Percentiles rank a stretch among this genome's conserved stretches.
Evolutionary conservation across 2,888 invertebrate genomes (phyloP).

Genomic region (Parnassius glacialis): DNA sequence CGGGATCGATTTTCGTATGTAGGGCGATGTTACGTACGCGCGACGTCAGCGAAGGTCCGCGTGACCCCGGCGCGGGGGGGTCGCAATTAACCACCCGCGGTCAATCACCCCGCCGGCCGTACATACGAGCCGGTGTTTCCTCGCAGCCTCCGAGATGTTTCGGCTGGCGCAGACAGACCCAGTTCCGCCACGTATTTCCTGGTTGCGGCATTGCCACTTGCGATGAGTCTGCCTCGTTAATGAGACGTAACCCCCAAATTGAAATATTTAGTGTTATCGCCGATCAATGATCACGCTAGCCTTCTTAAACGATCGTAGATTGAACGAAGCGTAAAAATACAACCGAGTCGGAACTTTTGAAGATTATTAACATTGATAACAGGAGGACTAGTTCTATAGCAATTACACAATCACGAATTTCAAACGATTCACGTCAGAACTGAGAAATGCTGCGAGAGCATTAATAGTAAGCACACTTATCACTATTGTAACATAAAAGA

Average conservation of each 20-base stretch:
- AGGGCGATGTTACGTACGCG: conserved; percentile 53
- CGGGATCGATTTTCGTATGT: conserved; percentile 69
- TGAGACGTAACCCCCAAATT: neutral
- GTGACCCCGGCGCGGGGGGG: conserved; percentile 46
- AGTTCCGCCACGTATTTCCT: neutral
- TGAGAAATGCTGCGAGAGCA: no score
- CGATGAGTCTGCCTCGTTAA: neutral
- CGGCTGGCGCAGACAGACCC: conserved; percentile 6
- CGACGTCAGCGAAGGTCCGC: conserved; percentile 63
- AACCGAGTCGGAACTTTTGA: neutral
- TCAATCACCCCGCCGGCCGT: conserved; percentile 57
- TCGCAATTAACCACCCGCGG: conserved; percentile 70
- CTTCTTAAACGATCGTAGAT: neutral
- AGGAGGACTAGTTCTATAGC: neutral
- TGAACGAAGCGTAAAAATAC: neutral
- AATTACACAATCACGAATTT: neutral
- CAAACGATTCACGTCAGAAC: neutral
- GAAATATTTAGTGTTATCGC: neutral
- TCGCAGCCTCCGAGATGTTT: conserved; percentile 32
- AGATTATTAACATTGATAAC: neutral
- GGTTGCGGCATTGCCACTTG: neutral
- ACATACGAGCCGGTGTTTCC: conserved; percentile 28
- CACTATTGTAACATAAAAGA: neutral
- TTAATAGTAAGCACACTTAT: no score
- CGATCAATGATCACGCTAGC: neutral